Base-by-base conservation (phyloP, 2,888 invertebrate genomes). In the Cephalotes varians region DNA sequence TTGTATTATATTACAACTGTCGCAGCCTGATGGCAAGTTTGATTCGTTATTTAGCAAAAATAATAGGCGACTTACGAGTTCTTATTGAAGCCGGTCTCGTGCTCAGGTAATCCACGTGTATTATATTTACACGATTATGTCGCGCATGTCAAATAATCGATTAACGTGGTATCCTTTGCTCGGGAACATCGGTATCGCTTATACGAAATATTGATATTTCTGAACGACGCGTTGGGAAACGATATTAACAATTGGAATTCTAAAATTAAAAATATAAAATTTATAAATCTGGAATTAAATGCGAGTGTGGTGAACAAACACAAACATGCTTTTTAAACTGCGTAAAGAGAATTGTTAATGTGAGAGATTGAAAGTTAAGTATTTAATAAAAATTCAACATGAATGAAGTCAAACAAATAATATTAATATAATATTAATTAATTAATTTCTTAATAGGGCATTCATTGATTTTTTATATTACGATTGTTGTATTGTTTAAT, bases 221-320 rank as follows among this genome's bases (percentile, higher is more conserved):
- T 44, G 44, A 28, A 56, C 18, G 54, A 44, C 21, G 54, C 40
- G 18, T 56, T n/a, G 25, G 44, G 69, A 77, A 34, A 47, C 34
- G 47, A 44, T 44, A 69, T 77, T 77, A 34, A 65, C 34, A 51
- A 77, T 77, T 44, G 71, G 77, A 77, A 77, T 71, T 77, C 44
- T 71, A 77, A 47, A 71, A 34, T 18, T 1, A 12, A 44, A 54
- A 54, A n/a, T n/a, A n/a, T 69, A 44, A 69, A 69, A 77, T 31
- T 25, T 34, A n/a, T 40, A 65, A 51, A 34, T 71, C 18, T 44
- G 34, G 56, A 44, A 28, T 56, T 44, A 65, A 65, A 49, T 31
- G 51, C n/a, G 64, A 49, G 37, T 51, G 34, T 65, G 37, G 37
- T 37, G 40, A 44, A 51, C n/a, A 51, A 65, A 62, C 18, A n/a